Evolutionary conservation across 2,888 invertebrate genomes (phyloP), one percentile per base, ranked within the genome.

Genomic region (Drosophila rubida): DNA sequence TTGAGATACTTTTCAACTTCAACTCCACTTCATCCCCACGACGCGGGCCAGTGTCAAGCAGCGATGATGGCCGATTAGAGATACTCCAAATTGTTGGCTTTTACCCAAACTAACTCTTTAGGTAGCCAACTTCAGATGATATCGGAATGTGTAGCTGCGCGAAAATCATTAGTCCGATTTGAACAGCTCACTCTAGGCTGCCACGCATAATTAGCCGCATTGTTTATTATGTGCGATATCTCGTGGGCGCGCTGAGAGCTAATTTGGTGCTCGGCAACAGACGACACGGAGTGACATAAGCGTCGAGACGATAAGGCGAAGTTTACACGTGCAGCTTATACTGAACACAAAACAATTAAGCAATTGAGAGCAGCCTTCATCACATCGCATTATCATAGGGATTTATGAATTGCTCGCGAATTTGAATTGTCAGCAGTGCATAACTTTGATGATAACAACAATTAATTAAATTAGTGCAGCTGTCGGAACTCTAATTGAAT

Each of bases 21-120:
- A 7, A 14, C 19, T 37, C 35, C 13, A 62, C 44, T 57, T 35
- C 44, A 63, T 53, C 46, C 51, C 57, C 53, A 27, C 8, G 22
- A 68, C 72, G 81, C 78, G 81, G 79, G 81, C 82, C 75, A 62
- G 42, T 80, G 82, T 82, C 77, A 76, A 74, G 48, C 76, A 39
- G 76, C 65, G 69, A 58, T 66, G 67, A 68, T 58, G 55, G 69
- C 42, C 16, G 70, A 75, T 69, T 75, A 65, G 44, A 27, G 42
- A 19, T 55, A 32, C 23, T 27, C 27, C 3, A 13, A 44, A 35
- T n/a, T n/a, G n/a, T 23, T 11, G 35, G 44, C 32, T 53, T 16
- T 32, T 30, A 30, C 11, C 4, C 1, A 37, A 19, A 45, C 41
- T 32, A 27, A 27, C 51, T 45, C 19, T 16, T 45, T 19, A 2